Conservation (phyloP, 2,113 vertebrate species). For the Asarcornis scutulata region DNA sequence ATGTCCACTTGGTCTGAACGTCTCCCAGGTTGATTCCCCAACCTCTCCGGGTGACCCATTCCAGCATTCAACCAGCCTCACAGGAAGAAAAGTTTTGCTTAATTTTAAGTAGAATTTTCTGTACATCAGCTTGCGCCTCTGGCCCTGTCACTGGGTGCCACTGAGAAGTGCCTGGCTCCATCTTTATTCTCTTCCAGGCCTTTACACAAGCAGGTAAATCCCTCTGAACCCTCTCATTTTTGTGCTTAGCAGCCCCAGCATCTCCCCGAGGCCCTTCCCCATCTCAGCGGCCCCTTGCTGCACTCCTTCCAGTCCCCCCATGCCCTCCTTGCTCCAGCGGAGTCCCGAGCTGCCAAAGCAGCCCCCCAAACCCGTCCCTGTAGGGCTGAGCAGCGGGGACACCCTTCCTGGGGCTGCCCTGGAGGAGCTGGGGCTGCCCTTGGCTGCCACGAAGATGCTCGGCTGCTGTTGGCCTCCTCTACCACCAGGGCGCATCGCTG, state of each 20-base stretch:
- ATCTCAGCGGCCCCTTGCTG: not conserved
- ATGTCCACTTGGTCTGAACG: not conserved
- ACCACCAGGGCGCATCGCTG: not conserved
- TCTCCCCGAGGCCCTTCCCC: not conserved
- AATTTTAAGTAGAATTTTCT: not conserved
- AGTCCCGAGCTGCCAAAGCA: not conserved
- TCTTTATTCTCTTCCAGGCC: not conserved
- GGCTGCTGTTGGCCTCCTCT: not conserved
- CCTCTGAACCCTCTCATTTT: not conserved
- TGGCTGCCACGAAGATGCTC: too few species aligned
- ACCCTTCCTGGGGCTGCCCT: too few species aligned
- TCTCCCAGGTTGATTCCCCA: not conserved
- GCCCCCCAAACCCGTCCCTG: accelerated
- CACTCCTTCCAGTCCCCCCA: not conserved
- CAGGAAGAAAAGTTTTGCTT: not conserved
- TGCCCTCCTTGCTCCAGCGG: accelerated
- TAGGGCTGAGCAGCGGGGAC: not conserved
- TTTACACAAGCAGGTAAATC: not conserved
- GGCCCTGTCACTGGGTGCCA: not conserved
- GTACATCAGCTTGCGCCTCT: not conserved
- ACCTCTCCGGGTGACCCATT: not conserved
- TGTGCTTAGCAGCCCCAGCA: not conserved
- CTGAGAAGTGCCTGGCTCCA: not conserved
- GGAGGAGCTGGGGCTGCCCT: not conserved
- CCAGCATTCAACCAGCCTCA: not conserved